Evolutionary conservation across 2,888 invertebrate genomes (phyloP), one percentile per base, ranked within the genome.

Genomic region (Microctonus brassicae): DNA sequence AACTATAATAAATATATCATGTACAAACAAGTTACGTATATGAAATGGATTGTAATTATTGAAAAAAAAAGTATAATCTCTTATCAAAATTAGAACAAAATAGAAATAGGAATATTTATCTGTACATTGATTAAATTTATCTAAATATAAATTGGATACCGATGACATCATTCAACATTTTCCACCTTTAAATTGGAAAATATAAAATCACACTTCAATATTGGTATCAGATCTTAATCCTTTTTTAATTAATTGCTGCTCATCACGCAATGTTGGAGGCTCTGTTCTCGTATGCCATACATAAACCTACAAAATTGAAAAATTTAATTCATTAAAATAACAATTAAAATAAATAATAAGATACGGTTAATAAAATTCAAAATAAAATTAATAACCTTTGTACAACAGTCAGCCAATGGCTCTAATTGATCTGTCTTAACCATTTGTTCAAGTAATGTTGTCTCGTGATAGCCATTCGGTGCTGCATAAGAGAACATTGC

Each of bases 211-310:
- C 47, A 92, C 91, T 86, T 92, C 92, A 69, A 93, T 91, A 65
- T 90, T 90, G 9, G 81, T 80, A 79, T 92, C 90, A 0, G 93
- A 92, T 36, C 84, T 88, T 74, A 86, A 85, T 22, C 91, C 91
- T 74, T 89, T 88, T 68, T 89, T 90, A 79, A 90, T 85, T 47
- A 93, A 83, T 81, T 91, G 85, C 82, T 89, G 89, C 88, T 96
- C 94, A 85, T 94, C 89, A 80, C 90, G 90, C 69, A 98, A 89
- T 60, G 93, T 92, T 0, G 97, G 94, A 80, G 93, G 93, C 86
- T 98, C 97, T 0, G 99, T 98, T 81, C 98, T 91, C 2, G 99
- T 99, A 85, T 99, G 99, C 99, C 99, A 99, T 0, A 99, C 99
- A 75, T 95, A 93, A n/a, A 99, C 95, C 92, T 92, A 78, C 24